phyloP scores from a whole-genome alignment of 1,140 invertebrate species.

The Nymphalis io region DNA sequence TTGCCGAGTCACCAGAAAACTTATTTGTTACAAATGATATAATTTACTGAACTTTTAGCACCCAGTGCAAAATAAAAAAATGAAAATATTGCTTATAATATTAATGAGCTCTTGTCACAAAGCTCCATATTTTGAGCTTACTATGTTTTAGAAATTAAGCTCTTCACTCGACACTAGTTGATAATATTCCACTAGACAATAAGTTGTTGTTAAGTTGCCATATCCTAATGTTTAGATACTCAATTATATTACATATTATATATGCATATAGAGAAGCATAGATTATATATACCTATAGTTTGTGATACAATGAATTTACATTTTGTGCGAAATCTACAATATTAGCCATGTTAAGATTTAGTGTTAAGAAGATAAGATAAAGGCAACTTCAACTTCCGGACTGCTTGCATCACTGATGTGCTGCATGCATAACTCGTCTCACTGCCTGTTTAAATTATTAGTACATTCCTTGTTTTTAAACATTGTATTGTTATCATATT shows the following conservation, averaged over 20 bases:
- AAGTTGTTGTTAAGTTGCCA: slow-evolving; percentile 78
- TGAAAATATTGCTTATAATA: slow-evolving; percentile 18
- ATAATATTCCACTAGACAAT: slow-evolving; percentile 77
- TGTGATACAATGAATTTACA: slow-evolving; percentile 79
- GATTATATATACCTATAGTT: slow-evolving; percentile 76
- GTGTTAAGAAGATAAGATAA: slow-evolving; percentile 12
- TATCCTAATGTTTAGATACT: slow-evolving; percentile 79
- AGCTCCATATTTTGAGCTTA: slow-evolving; percentile 10
- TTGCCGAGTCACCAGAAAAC: background rate
- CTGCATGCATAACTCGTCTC: background rate
- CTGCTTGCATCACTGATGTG: background rate
- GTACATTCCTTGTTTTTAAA: slow-evolving; percentile 21
- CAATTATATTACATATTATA: slow-evolving; percentile 61
- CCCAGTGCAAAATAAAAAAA: background rate
- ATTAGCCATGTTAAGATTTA: slow-evolving; percentile 44
- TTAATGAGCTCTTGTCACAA: slow-evolving; percentile 13
- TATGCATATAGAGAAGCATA: slow-evolving; percentile 69
- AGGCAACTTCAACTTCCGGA: background rate
- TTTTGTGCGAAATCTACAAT: slow-evolving; percentile 70
- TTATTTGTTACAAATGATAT: slow-evolving; percentile 1
- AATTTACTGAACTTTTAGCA: background rate
- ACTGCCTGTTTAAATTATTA: slow-evolving; percentile 14
- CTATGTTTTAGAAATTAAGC: slow-evolving; percentile 4
- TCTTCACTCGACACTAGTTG: slow-evolving; percentile 29
- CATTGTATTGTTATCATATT: background rate